Evolutionary conservation across 2,113 vertebrate genomes (phyloP).

Genomic region (Naja naja): DNA sequence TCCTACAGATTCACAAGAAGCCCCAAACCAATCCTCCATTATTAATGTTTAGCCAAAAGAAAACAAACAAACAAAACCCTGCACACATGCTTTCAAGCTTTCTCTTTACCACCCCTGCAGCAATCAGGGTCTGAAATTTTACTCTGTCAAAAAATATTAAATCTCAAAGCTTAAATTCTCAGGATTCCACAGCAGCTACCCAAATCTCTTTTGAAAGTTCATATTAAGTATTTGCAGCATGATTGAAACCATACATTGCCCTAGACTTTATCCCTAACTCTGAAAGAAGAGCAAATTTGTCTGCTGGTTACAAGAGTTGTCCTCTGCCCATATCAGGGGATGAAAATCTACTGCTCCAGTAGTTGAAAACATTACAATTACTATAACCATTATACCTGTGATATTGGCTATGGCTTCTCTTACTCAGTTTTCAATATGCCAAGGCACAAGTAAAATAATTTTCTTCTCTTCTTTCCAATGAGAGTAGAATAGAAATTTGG

Average conservation of each 20-base stretch:
- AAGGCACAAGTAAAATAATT: not conserved
- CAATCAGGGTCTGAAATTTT: not conserved
- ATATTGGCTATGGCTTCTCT: not conserved
- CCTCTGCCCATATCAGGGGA: not conserved
- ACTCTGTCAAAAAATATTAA: conserved; percentile 12
- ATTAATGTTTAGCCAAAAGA: not conserved
- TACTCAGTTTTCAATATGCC: not conserved
- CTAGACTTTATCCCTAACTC: not conserved
- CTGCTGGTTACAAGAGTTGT: not conserved
- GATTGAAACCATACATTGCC: conserved; percentile 6
- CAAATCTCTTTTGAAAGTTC: not conserved
- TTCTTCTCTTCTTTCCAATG: not conserved
- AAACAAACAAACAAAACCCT: not conserved
- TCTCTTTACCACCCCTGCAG: not conserved
- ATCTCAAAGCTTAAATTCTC: not conserved
- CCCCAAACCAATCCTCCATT: not conserved
- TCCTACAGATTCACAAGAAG: not conserved
- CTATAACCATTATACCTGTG: not conserved
- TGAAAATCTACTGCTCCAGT: not conserved
- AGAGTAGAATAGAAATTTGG: not conserved
- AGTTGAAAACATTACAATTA: not conserved
- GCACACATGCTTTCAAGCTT: conserved; percentile 7
- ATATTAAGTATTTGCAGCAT: not conserved
- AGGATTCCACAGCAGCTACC: conserved; percentile 4
- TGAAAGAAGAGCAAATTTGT: not conserved